phyloP scores from a whole-genome alignment of 1,140 invertebrate genomes.

The Ooceraea biroi region DNA sequence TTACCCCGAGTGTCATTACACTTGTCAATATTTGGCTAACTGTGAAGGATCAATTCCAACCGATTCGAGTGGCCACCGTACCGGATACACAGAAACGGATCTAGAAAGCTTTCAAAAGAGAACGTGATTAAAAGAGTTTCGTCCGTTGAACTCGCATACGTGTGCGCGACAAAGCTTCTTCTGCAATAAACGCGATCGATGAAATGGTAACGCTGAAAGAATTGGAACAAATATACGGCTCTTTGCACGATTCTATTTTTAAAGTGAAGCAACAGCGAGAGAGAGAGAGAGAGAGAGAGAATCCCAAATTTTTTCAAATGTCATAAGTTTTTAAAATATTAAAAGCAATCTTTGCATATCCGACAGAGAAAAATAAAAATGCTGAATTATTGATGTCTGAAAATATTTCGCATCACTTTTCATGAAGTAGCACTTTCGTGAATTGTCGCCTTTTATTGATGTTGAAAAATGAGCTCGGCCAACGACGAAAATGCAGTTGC shows the following conservation, averaged over 20 bases:
- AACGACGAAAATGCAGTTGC: conserved; percentile 23
- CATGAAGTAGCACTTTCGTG: background rate
- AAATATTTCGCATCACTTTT: conserved; percentile 2
- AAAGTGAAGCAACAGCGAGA: conserved; percentile 7
- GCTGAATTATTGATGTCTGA: background rate
- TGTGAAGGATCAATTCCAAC: conserved; percentile 27
- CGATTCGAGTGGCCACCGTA: conserved; percentile 41
- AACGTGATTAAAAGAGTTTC: conserved; percentile 47
- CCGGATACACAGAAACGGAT: background rate
- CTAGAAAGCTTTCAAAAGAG: conserved; percentile 23
- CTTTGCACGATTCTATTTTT: background rate
- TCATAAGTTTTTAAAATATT: background rate
- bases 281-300: too few relatives aligned
- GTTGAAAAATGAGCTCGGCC: background rate
- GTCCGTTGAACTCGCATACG: background rate
- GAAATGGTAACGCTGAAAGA: conserved; percentile 11
- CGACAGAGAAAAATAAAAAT: conserved; percentile 23
- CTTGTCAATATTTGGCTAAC: conserved; percentile 12
- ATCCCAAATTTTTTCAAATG: conserved; percentile 6
- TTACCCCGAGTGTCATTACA: conserved; percentile 5
- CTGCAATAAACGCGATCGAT: conserved; percentile 1
- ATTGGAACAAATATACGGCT: background rate
- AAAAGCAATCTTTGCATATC: background rate
- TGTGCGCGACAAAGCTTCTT: background rate
- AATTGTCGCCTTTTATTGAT: background rate